These are phyloP conservation scores for Eupsilia transversa DNA, from an alignment of 2,888 invertebrate genomes.

Conservation along the genomic window DNA sequence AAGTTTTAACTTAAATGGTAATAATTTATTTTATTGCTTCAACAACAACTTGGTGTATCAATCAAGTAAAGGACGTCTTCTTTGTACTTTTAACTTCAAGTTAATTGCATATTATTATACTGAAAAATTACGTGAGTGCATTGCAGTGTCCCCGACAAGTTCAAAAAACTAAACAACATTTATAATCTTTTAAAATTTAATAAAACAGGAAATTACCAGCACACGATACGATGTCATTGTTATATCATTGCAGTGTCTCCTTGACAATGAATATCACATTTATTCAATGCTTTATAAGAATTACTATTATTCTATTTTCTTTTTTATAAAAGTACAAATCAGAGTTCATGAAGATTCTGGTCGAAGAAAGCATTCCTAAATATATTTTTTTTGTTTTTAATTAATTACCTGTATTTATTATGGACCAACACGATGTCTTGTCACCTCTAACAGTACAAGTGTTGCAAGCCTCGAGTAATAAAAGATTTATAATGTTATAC, in stretches of 20 bases:
- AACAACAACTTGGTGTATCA: slow-evolving; percentile 1
- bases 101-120: slow-evolving; percentile 3
- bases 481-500: slow-evolving; percentile 50
- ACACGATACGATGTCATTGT: not conserved
- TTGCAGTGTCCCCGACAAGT: not conserved
- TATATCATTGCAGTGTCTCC: not conserved
- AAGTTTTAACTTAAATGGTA: not conserved
- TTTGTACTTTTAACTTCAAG: slow-evolving; percentile 15
- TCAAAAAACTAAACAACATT: slow-evolving; percentile 13
- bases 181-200: not conserved
- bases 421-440: slow-evolving; percentile 28
- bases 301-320: not conserved
- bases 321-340: too few relatives aligned
- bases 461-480: slow-evolving; percentile 48
- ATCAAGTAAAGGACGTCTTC: slow-evolving; percentile 12
- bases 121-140: not conserved
- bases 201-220: not conserved
- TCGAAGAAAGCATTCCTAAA: not conserved
- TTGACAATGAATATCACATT: not conserved
- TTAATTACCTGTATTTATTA: not conserved
- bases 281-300: not conserved
- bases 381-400: not conserved
- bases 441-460: slow-evolving; percentile 41
- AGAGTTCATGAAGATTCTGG: not conserved
- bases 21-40: slow-evolving; percentile 27